Conservation (phyloP, 2,888 invertebrate species). For the Limnephilus auricula region DNA sequence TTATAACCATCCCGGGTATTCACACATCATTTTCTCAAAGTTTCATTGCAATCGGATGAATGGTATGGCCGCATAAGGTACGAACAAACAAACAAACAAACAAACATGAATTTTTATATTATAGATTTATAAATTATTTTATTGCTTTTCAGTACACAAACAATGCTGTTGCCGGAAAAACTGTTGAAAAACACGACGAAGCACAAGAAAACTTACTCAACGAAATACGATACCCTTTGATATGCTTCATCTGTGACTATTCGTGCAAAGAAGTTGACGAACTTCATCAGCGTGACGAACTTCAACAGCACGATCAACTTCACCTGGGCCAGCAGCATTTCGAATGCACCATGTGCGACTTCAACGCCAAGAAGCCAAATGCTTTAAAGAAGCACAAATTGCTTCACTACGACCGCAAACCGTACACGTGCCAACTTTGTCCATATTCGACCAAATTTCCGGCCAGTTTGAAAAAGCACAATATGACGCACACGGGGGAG, state of each 20-base stretch:
- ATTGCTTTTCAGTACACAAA: constrained; percentile 6
- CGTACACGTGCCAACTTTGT: constrained; percentile 23
- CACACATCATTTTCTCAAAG: too few relatives aligned
- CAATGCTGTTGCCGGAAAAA: background rate
- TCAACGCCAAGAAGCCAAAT: background rate
- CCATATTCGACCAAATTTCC: constrained; percentile 29
- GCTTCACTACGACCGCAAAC: constrained; percentile 23
- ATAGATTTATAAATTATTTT: background rate
- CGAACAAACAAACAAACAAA: too few relatives aligned
- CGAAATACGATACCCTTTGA: background rate
- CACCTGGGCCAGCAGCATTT: constrained; percentile 40
- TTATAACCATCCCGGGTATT: too few relatives aligned
- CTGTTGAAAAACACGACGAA: background rate
- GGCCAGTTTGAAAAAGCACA: constrained; percentile 34
- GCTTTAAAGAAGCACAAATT: constrained; percentile 44
- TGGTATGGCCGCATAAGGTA: too few relatives aligned
- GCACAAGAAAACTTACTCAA: background rate
- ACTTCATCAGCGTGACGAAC: background rate
- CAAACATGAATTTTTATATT: too few relatives aligned
- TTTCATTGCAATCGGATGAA: too few relatives aligned
- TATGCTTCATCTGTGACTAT: constrained; percentile 43
- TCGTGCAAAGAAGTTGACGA: background rate
- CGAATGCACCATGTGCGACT: constrained; percentile 21
- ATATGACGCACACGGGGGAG: constrained; percentile 32
- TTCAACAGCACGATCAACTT: constrained; percentile 11